Evolutionary conservation across 1,140 invertebrate genomes (phyloP), one percentile per base, ranked within the genome.

Genomic region (Dreissena polymorpha): DNA sequence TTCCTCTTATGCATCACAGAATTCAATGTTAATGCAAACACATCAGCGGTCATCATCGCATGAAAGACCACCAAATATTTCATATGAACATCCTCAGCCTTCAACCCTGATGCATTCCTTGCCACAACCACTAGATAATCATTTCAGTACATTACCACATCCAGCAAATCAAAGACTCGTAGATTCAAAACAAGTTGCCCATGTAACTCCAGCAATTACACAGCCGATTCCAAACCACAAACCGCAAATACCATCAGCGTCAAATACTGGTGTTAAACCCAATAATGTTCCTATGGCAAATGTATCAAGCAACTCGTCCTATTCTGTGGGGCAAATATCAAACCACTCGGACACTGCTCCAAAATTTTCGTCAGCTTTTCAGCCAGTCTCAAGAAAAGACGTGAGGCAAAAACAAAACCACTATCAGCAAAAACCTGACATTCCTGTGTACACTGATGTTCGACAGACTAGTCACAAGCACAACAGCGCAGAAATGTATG

Each of bases 401-500:
- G 23, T 55, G 79, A 82, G 27, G 63, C 60, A 27, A 64, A 63
- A 81, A 51, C 16, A 64, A 55, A 39, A 39, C 39, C 39, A 39
- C 39, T 65, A 16, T 29, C 84, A 57, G 50, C 69, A 18, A 60
- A 23, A 72, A 68, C 72, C 69, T 53, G 79, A 82, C 29, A 82
- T 82, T 73, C 79, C 79, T 18, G 69, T 82, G 63, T 82, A 74
- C 53, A 85, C 73, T 39, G 77, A 72, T 55, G 74, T 75, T 57
- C 64, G 69, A 53, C 27, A 67, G 55, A 80, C 76, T 76, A 68
- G 79, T 82, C 79, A 82, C 18, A 74, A 73, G 68, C 57, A 67
- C 8, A 70, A 74, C 49, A 49, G 57, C 57, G 72, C 88, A 39
- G 88, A 91, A 81, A 90, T 90, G 76, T 91, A 89, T 71, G 87